These are phyloP conservation scores for Engystomops pustulosus DNA, from an alignment of 2,113 vertebrate genomes.

Conservation along the genomic window DNA sequence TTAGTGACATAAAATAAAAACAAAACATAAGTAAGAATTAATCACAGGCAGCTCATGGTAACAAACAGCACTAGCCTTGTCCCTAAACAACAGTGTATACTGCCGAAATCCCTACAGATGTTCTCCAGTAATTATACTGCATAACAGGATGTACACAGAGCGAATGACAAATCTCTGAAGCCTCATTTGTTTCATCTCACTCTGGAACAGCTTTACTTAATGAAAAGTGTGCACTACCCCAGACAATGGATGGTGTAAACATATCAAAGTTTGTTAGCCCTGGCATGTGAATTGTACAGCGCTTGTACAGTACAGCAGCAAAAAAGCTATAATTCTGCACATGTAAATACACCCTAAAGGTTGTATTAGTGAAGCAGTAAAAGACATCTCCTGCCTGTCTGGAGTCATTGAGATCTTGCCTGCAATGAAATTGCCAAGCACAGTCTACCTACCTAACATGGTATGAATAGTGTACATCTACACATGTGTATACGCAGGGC, in stretches of 20 bases:
- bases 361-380: too few relatives aligned
- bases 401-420: too few relatives aligned
- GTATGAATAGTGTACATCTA: too few relatives aligned
- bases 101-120: constrained; percentile 30
- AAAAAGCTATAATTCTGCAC: too few relatives aligned
- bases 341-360: too few relatives aligned
- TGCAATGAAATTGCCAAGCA: too few relatives aligned
- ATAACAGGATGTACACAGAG: constrained; percentile 36
- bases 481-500: too few relatives aligned
- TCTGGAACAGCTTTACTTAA: neutral
- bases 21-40: too few relatives aligned
- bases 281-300: neutral
- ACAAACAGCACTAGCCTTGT: neutral
- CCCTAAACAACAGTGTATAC: neutral
- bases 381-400: too few relatives aligned
- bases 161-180: constrained; percentile 9
- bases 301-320: too few relatives aligned
- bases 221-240: neutral
- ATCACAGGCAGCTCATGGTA: too few relatives aligned
- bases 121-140: constrained; percentile 1
- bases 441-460: too few relatives aligned
- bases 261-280: neutral
- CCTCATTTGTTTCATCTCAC: constrained; percentile 20
- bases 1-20: neutral
- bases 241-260: neutral